These are phyloP conservation scores for Xenops minutus DNA, from an alignment of 2,797 vertebrate genomes.

Conservation along the genomic window DNA sequence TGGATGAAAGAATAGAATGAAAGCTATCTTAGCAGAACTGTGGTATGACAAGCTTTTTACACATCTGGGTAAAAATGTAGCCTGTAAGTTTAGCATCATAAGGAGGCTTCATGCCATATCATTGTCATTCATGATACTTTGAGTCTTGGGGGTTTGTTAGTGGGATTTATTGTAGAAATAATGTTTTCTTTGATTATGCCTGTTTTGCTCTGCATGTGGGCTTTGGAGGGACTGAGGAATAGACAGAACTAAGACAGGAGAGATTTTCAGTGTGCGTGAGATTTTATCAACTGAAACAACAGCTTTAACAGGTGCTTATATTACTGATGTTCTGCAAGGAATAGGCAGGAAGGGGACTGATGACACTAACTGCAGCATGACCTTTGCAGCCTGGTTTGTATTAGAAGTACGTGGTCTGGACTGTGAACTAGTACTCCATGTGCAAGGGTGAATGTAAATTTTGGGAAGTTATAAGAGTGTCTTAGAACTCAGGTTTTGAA, in stretches of 20 bases:
- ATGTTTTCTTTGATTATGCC: background rate
- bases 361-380: fast-evolving
- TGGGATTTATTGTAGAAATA: background rate
- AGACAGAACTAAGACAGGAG: background rate
- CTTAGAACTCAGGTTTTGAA: background rate
- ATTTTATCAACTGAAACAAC: background rate
- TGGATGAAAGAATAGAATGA: slow-evolving; percentile 7
- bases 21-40: background rate
- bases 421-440: fast-evolving
- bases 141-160: background rate
- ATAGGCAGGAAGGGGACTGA: fast-evolving
- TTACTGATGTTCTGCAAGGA: background rate
- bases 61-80: background rate
- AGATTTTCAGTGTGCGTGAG: fast-evolving
- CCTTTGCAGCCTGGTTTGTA: background rate
- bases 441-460: fast-evolving
- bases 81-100: background rate
- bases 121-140: background rate
- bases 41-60: background rate
- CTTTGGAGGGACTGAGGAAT: background rate
- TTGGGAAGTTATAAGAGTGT: background rate
- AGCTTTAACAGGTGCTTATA: background rate
- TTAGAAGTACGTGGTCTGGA: background rate
- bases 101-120: background rate
- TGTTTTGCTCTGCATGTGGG: background rate